Evolutionary conservation across 2,797 vertebrate species (phyloP).

Genomic region (Mormyrus proboscirostris): DNA sequence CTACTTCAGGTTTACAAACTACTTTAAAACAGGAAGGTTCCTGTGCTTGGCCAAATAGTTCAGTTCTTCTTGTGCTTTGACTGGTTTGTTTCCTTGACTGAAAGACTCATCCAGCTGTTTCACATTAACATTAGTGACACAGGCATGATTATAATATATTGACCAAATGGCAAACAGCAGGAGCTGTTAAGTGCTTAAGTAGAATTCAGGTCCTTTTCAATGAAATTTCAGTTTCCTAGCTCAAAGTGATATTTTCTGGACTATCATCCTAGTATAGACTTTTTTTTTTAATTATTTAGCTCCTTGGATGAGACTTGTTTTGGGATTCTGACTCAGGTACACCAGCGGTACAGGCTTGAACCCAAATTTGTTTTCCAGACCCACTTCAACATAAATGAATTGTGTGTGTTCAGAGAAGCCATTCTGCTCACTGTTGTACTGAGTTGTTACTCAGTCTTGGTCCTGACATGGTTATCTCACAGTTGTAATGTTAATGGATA

Average conservation of each 20-base stretch:
- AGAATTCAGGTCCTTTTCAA: neutral
- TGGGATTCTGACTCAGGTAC: neutral
- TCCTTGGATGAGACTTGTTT: neutral
- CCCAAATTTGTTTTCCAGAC: neutral
- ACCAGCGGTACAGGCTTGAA: neutral
- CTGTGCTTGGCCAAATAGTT: neutral
- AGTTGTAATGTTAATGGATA: neutral
- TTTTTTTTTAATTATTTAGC: neutral
- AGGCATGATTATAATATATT: neutral
- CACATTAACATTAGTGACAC: neutral
- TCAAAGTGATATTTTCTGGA: neutral
- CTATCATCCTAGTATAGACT: neutral
- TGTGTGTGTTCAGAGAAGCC: neutral
- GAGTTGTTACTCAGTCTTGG: neutral
- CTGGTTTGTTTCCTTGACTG: neutral
- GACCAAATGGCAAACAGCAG: neutral
- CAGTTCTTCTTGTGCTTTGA: neutral
- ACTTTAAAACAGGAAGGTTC: neutral
- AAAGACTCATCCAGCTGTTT: neutral
- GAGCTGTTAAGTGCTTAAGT: neutral
- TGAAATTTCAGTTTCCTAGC: neutral
- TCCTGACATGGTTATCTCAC: neutral
- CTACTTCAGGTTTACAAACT: neutral
- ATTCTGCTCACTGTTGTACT: neutral
- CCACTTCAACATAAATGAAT: neutral